Percentiles rank a stretch among this genome's conserved stretches.
Evolutionary conservation across 92 coral and sea anemone species (phyloP).

Genomic region (Ricordea florida): DNA sequence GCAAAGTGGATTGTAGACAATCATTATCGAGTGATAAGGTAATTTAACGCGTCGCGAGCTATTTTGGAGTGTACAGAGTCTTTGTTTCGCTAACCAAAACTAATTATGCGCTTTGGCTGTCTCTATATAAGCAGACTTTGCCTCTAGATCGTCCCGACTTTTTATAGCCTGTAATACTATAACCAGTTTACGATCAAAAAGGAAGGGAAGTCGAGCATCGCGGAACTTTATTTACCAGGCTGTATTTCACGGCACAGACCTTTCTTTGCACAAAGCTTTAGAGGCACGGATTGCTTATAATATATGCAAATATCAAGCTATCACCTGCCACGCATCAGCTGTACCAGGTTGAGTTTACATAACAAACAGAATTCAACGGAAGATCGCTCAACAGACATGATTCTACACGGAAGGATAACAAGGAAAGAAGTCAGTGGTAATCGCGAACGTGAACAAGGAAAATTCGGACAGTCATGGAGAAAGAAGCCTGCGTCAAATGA

Average conservation of each 20-base stretch:
- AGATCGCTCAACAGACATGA: no score
- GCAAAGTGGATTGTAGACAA: slow-evolving; percentile 58
- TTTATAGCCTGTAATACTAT: background rate
- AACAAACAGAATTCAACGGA: no score
- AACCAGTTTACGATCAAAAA: background rate
- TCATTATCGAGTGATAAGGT: slow-evolving; percentile 59
- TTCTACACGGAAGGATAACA: no score
- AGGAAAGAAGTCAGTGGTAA: no score
- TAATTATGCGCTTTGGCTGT: slow-evolving; percentile 38
- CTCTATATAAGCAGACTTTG: no score
- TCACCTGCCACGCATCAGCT: slow-evolving; percentile 23
- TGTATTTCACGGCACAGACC: background rate
- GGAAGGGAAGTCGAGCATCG: background rate
- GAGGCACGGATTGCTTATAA: slow-evolving; percentile 11
- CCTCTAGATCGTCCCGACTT: background rate
- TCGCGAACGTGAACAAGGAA: no score
- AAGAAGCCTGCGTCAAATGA: no score
- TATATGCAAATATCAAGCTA: slow-evolving; percentile 3
- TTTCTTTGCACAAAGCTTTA: background rate
- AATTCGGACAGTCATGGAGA: no score
- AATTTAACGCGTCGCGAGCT: slow-evolving; percentile 60
- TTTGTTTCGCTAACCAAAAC: slow-evolving; percentile 50
- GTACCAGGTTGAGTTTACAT: slow-evolving; percentile 13
- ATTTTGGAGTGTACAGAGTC: slow-evolving; percentile 43
- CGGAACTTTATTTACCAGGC: background rate